Conservation (phyloP, 2,888 invertebrate species). For the Drosophila multiciliata region DNA sequence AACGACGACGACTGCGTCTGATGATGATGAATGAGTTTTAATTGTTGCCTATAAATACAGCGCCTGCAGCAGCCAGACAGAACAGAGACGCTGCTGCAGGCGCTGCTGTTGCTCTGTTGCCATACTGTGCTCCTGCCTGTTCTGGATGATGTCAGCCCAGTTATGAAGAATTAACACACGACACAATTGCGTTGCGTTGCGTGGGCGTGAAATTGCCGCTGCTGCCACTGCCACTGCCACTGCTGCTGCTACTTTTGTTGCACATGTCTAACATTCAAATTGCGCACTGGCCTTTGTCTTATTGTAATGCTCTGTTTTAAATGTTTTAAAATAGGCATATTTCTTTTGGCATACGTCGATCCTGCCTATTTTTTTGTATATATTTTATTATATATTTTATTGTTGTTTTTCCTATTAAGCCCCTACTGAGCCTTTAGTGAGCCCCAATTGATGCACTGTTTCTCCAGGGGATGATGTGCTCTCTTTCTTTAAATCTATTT, state of each 20-base stretch:
- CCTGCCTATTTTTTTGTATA: too few species aligned
- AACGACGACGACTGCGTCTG: constrained; percentile 48
- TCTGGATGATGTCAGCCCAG: constrained; percentile 78
- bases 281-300: constrained; percentile 59
- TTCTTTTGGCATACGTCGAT: neutral
- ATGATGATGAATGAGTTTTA: constrained; percentile 80
- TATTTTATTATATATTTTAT: too few species aligned
- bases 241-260: constrained; percentile 24
- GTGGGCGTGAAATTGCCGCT: constrained; percentile 47
- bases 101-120: constrained; percentile 29
- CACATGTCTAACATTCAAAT: constrained; percentile 79
- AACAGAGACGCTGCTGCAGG: constrained; percentile 13
- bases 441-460: neutral
- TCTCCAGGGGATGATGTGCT: too few species aligned
- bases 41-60: constrained; percentile 78
- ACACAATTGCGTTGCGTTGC: constrained; percentile 36
- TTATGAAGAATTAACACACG: constrained; percentile 77
- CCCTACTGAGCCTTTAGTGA: neutral
- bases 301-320: neutral
- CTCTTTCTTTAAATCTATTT: too few species aligned
- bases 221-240: constrained; percentile 17
- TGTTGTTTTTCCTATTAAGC: neutral
- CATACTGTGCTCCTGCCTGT: constrained; percentile 30
- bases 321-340: neutral
- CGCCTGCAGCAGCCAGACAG: constrained; percentile 43